phyloP scores from a whole-genome alignment of 2,797 vertebrate species.

The Cyprinella venusta region DNA sequence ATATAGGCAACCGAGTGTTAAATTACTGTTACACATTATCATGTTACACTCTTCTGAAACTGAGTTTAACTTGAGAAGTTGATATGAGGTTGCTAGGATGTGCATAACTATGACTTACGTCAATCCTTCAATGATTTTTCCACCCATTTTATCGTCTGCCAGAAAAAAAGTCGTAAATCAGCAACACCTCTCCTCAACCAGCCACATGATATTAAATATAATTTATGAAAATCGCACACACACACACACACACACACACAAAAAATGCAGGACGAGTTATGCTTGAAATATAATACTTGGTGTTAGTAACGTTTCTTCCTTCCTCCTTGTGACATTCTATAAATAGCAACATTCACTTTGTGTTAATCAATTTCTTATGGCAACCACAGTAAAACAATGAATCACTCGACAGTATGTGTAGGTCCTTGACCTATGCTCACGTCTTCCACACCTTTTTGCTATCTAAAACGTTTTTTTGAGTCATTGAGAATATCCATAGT shows the following conservation, averaged over 20 bases:
- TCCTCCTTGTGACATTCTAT: background rate
- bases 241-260: no score
- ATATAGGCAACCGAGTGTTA: background rate
- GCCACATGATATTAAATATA: background rate
- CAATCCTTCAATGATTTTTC: background rate
- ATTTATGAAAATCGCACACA: background rate
- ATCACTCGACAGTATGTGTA: background rate
- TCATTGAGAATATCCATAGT: background rate
- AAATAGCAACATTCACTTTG: background rate
- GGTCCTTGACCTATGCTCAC: background rate
- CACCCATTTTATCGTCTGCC: background rate
- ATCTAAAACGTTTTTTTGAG: background rate
- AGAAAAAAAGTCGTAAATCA: background rate
- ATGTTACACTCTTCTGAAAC: background rate
- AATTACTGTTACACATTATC: background rate
- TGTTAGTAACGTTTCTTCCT: background rate
- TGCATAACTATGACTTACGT: background rate
- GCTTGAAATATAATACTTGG: background rate
- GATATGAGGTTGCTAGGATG: background rate
- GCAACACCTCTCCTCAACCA: background rate
- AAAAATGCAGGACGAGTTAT: background rate
- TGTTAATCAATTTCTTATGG: conserved; percentile 2
- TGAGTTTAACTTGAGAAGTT: background rate
- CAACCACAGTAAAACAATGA: conserved; percentile 32
- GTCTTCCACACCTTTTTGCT: conserved; percentile 27